A percentile compares a stretch with the other conserved stretches of the same genome.
Evolutionary conservation across 2,888 invertebrate genomes (phyloP).

Genomic region (Luperina testacea): DNA sequence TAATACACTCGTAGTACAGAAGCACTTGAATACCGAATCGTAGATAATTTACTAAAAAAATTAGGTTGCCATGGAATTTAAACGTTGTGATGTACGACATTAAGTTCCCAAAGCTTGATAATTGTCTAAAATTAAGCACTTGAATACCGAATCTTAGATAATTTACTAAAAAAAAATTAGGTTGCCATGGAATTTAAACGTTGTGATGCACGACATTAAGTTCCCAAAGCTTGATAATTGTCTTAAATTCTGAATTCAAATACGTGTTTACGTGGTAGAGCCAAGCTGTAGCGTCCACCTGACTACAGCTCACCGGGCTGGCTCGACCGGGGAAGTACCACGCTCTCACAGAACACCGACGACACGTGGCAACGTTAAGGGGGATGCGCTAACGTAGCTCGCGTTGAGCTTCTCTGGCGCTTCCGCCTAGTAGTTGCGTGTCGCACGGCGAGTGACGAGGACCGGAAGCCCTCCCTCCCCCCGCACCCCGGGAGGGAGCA

Average conservation of each 20-base stretch:
- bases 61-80: too few species aligned
- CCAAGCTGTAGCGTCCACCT: background rate
- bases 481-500: conserved; percentile 16
- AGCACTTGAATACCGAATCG: background rate
- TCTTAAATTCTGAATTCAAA: background rate
- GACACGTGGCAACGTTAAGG: background rate
- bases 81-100: background rate
- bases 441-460: conserved; percentile 38
- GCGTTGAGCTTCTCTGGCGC: too few species aligned
- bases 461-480: conserved; percentile 47
- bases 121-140: background rate
- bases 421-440: background rate
- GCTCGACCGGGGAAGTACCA: conserved; percentile 59
- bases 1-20: background rate
- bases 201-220: background rate
- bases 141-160: background rate
- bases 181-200: too few species aligned
- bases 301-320: conserved; percentile 26
- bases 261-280: conserved; percentile 46
- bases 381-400: background rate
- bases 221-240: background rate
- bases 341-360: conserved; percentile 40
- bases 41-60: too few species aligned
- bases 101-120: background rate
- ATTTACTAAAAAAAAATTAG: too few species aligned